phyloP scores from a whole-genome alignment of 2,888 invertebrate genomes.

The Resseliella maxima region DNA sequence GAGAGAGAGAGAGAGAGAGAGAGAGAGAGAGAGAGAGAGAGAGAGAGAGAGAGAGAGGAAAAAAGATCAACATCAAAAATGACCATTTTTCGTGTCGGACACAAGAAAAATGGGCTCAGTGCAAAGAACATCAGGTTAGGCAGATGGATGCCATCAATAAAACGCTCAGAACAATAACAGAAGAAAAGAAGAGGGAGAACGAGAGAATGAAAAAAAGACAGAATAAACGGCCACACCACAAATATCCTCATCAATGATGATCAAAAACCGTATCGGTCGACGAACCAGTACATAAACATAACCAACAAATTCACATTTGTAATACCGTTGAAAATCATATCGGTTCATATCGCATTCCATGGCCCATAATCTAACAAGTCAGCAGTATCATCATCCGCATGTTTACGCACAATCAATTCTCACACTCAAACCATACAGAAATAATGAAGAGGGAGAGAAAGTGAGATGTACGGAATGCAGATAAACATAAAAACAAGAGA shows the following conservation, averaged over 20 bases:
- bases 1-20: no score
- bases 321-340: background rate
- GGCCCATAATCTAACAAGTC: slow-evolving; percentile 2
- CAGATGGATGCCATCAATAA: background rate
- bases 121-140: background rate
- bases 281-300: background rate
- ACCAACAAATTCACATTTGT: background rate
- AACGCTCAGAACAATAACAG: background rate
- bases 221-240: background rate
- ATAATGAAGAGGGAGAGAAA: no score
- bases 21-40: background rate
- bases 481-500: background rate
- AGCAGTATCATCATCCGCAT: slow-evolving; percentile 8
- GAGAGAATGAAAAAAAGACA: background rate
- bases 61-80: background rate
- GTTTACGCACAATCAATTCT: slow-evolving; percentile 43
- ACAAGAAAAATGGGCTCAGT: background rate
- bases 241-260: background rate
- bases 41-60: background rate
- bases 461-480: no score
- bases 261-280: background rate
- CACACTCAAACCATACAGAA: background rate
- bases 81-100: background rate
- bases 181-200: no score
- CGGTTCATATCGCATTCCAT: slow-evolving; percentile 6